Conservation (phyloP, 2,797 vertebrate species). For the Lophius americanus region DNA sequence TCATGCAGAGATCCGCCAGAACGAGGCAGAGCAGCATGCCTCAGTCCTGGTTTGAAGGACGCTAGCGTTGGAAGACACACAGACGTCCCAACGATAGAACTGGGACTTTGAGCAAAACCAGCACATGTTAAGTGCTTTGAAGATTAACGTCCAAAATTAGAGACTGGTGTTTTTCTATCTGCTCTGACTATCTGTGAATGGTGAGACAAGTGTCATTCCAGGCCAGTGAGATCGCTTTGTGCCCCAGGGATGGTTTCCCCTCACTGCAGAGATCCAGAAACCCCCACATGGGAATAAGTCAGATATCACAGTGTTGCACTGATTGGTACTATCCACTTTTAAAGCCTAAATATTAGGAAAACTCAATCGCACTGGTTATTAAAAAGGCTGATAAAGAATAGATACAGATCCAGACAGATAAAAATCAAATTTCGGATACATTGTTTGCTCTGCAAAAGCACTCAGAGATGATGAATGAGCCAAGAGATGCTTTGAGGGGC, state of each 20-base stretch:
- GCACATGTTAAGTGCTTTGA: not conserved
- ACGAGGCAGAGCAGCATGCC: conserved; percentile 15
- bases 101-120: conserved; percentile 1
- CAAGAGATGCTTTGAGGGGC: conserved; percentile 52
- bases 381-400: not conserved
- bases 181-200: not conserved
- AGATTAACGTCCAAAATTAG: not conserved
- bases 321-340: not conserved
- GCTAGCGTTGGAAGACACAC: conserved; percentile 33
- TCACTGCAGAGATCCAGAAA: conserved; percentile 60
- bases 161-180: not conserved
- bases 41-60: conserved; percentile 35
- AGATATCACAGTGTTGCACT: not conserved
- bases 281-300: not conserved
- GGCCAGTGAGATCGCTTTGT: conserved; percentile 21
- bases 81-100: conserved; percentile 32
- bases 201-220: conserved; percentile 3
- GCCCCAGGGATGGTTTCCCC: conserved; percentile 34
- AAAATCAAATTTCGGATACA: conserved; percentile 3
- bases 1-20: conserved; percentile 44
- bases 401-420: not conserved
- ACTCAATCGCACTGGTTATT: not conserved
- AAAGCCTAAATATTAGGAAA: not conserved
- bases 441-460: conserved; percentile 19
- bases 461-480: conserved; percentile 54